A percentile compares a stretch with the other conserved stretches of the same genome.
Evolutionary conservation across 2,113 vertebrate species (phyloP).

Genomic region (Choloepus hoffmanni): DNA sequence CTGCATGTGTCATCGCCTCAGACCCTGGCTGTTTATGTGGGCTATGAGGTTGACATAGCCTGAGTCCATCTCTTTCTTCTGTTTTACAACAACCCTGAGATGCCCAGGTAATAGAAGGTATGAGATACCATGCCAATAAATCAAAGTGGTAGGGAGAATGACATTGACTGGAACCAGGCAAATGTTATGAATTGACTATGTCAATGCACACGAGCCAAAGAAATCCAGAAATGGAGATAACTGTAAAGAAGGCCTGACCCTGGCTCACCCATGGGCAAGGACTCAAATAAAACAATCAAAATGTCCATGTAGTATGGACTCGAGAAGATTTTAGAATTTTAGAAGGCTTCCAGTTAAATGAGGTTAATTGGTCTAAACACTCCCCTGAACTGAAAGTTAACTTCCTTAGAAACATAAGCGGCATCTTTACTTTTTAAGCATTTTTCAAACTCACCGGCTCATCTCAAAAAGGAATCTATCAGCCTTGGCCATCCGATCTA

Average conservation of each 20-base stretch:
- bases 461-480: constrained; percentile 99
- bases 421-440: not conserved
- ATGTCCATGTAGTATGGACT: not conserved
- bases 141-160: not conserved
- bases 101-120: not conserved
- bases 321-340: not conserved
- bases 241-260: not conserved
- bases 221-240: not conserved
- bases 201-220: not conserved
- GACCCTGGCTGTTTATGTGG: not conserved
- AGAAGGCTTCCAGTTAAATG: not conserved
- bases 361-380: constrained; percentile 8
- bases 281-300: not conserved
- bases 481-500: constrained; percentile 98
- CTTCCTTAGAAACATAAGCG: not conserved
- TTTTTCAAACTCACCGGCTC: constrained; percentile 92
- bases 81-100: constrained; percentile 21
- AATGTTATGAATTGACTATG: not conserved
- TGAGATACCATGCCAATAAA: not conserved
- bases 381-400: not conserved
- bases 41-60: not conserved
- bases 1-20: not conserved
- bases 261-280: not conserved
- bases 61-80: not conserved
- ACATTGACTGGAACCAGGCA: not conserved